Percentiles rank a stretch among this genome's conserved stretches.
Evolutionary conservation across 2,797 vertebrate species (phyloP).

Genomic region (Halcyon badia): DNA sequence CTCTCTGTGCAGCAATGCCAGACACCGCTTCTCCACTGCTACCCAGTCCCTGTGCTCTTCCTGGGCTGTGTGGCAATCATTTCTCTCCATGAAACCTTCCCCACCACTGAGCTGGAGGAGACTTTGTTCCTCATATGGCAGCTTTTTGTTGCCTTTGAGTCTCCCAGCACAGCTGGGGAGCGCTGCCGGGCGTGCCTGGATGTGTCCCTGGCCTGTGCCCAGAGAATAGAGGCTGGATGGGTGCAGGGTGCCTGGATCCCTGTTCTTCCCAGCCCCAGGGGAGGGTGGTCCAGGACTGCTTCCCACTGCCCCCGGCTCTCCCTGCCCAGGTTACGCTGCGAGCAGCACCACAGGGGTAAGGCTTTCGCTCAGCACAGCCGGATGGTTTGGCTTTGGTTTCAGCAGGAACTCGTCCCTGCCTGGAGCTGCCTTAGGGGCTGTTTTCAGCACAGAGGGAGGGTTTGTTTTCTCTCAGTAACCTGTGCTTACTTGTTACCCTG

Average conservation of each 20-base stretch:
- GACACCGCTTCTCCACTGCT: background rate
- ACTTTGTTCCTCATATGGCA: fast-evolving
- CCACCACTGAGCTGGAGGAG: background rate
- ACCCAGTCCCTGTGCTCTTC: background rate
- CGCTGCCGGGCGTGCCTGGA: fast-evolving
- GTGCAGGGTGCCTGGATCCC: background rate
- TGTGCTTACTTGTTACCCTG: background rate
- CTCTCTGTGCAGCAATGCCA: background rate
- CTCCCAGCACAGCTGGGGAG: background rate
- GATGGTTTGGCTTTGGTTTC: background rate
- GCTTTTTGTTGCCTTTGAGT: background rate
- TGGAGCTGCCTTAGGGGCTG: background rate
- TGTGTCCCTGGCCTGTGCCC: background rate
- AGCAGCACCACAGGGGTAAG: background rate
- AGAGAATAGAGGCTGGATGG: background rate
- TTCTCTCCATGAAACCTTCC: background rate
- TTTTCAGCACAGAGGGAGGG: background rate
- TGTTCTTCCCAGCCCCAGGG: background rate
- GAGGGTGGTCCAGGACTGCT: background rate
- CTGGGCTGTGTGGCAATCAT: fast-evolving
- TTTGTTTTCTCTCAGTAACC: background rate
- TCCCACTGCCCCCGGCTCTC: background rate
- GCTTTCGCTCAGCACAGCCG: background rate
- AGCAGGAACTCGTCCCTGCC: background rate
- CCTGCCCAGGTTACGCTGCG: fast-evolving